Evolutionary conservation across 2,888 invertebrate species (phyloP).

Genomic region (Leptopilina myrica): DNA sequence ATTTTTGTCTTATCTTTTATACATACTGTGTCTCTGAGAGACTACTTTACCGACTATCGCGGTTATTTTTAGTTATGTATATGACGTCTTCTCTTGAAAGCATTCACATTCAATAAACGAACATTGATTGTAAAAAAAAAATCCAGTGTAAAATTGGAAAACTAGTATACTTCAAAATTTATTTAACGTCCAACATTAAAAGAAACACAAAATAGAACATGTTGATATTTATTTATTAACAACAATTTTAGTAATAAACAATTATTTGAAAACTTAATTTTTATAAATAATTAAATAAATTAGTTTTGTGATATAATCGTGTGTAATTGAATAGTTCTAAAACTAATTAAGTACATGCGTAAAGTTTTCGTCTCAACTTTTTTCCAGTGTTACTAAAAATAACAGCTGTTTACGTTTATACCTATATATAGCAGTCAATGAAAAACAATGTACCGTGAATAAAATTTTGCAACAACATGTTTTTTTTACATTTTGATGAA

Average conservation of each 20-base stretch:
- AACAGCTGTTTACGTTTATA: constrained; percentile 9
- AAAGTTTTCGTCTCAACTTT: constrained; percentile 9
- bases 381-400: constrained; percentile 17
- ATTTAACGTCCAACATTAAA: background rate
- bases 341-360: background rate
- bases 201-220: too few relatives aligned
- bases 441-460: constrained; percentile 2
- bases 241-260: background rate
- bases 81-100: constrained; percentile 12
- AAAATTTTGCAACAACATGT: too few relatives aligned
- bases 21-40: background rate
- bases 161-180: background rate
- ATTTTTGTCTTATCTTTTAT: background rate
- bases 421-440: background rate
- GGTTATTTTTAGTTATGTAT: constrained; percentile 13
- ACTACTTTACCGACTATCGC: constrained; percentile 10
- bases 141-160: background rate
- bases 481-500: too few relatives aligned
- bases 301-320: background rate
- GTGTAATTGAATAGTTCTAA: background rate
- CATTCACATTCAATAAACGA: constrained; percentile 9
- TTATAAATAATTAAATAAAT: background rate
- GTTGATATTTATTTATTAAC: background rate
- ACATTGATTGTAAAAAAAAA: constrained; percentile 11
- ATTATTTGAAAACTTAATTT: too few relatives aligned